Conservation (phyloP, 2,113 vertebrate species). For the Ammodytes marinus region DNA sequence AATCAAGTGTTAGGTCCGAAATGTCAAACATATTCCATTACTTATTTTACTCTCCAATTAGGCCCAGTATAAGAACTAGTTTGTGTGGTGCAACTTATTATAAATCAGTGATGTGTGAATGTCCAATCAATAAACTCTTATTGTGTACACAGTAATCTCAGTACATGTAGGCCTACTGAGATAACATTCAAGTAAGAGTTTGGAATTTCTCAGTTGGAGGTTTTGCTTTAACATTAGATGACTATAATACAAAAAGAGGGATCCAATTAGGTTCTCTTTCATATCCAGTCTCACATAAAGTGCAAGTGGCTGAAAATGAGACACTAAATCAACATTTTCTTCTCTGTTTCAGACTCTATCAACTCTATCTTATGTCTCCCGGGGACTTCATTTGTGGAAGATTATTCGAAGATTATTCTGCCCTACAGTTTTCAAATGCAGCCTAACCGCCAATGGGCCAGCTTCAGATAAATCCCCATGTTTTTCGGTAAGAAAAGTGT, state of each 20-base stretch:
- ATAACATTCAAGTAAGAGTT: conserved; percentile 1
- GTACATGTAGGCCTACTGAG: not conserved
- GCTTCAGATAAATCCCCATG: conserved; percentile 24
- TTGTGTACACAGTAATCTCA: not conserved
- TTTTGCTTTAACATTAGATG: conserved; percentile 1
- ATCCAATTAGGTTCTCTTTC: conserved; percentile 6
- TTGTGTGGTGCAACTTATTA: not conserved
- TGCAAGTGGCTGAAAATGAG: not conserved
- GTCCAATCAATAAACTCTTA: not conserved
- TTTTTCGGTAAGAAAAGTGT: conserved; percentile 32
- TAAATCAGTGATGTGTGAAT: not conserved
- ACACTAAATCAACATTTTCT: conserved; percentile 22
- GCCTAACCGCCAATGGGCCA: not conserved
- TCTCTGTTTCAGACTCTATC: conserved; percentile 12
- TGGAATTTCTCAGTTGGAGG: conserved; percentile 2
- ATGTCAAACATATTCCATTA: too few species aligned
- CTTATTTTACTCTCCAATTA: not conserved
- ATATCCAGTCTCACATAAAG: conserved; percentile 14
- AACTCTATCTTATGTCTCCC: not conserved
- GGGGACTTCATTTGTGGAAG: conserved; percentile 1
- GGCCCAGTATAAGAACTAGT: not conserved
- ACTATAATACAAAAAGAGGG: conserved; percentile 11
- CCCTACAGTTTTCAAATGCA: conserved; percentile 21
- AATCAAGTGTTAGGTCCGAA: not conserved
- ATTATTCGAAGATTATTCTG: conserved; percentile 12